These are phyloP conservation scores for Hyperoplus immaculatus DNA, from an alignment of 2,797 vertebrate genomes.

Conservation along the genomic window DNA sequence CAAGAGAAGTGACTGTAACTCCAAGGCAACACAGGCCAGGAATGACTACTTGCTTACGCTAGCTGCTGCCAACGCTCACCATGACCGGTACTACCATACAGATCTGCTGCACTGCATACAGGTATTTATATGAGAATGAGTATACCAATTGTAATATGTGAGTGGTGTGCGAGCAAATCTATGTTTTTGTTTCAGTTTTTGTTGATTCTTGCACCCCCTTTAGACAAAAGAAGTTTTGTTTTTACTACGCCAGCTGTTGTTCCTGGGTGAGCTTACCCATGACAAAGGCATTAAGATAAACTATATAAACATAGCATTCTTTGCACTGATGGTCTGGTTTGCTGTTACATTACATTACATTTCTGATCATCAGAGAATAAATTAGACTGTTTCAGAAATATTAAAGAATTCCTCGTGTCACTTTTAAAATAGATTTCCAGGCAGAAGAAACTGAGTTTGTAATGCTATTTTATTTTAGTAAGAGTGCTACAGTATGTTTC, in stretches of 20 bases:
- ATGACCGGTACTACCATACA: conserved; percentile 97
- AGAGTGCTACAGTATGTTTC: not conserved
- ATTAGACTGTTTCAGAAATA: too few species aligned
- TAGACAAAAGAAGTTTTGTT: too few species aligned
- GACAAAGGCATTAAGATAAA: too few species aligned
- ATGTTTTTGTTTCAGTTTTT: not conserved
- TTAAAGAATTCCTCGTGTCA: too few species aligned
- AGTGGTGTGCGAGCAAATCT: conserved; percentile 1
- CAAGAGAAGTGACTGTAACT: conserved; percentile 95
- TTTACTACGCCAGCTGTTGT: too few species aligned
- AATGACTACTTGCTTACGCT: conserved; percentile 98
- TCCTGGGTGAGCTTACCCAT: too few species aligned
- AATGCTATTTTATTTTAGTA: conserved; percentile 32
- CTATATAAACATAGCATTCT: too few species aligned
- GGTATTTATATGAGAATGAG: conserved; percentile 79
- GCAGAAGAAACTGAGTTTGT: conserved; percentile 1
- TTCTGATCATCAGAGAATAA: too few species aligned
- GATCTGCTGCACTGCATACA: conserved; percentile 96
- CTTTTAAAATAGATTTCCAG: not conserved
- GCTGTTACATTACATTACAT: too few species aligned
- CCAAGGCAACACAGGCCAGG: conserved; percentile 96
- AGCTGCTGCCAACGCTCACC: conserved; percentile 97
- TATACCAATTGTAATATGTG: not conserved
- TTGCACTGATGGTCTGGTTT: too few species aligned
- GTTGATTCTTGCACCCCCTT: too few species aligned